Base-by-base conservation (phyloP, 64 coral and sea anemone genomes). In the Anthopleura sola region DNA sequence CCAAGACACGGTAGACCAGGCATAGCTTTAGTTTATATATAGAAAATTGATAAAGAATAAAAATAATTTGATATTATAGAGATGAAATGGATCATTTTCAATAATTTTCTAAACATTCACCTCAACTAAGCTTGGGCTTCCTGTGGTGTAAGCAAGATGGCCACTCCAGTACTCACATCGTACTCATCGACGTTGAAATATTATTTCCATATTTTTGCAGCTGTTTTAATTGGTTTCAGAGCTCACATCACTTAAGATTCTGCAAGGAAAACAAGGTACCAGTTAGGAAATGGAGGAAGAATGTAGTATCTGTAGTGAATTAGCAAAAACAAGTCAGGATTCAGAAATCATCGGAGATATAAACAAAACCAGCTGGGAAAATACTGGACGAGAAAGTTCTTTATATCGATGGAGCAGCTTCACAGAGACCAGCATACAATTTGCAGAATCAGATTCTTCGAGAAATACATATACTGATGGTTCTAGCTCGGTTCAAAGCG, bases 371-470 rank as follows among this genome's bases (percentile, higher is more conserved):
- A 34, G 66, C 66, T 71, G 3, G 29, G 66, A 71, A 71, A 71
- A 71, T 32, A 71, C 66, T 34, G 66, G 66, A 12, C 34, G 66
- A 71, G 66, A 71, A 71, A 71, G 66, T 28, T 71, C 66, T 15
- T 71, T 71, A 34, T 71, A 15, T 34, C 66, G 29, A 32, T 71
- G 66, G 66, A 71, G 66, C 66, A 71, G 66, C 28, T 15, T 71
- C 28, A 71, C 66, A 71, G 66, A 71, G 13, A 71, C 66, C 28
- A 53, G 50, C 16, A 71, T 71, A 71, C 66, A 71, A 13, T 71
- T 71, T 16, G 66, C 66, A 32, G 66, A 71, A 71, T 71, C 66
- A 34, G 66, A 71, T 71, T 71, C 66, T 12, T 71, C 66, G 66
- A 29, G 28, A 31, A 13, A 32, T 71, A 34, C 66, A 34, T 20